These are phyloP conservation scores for Drosophila albomicans DNA, from an alignment of 1,140 invertebrate species.

Conservation along the genomic window DNA sequence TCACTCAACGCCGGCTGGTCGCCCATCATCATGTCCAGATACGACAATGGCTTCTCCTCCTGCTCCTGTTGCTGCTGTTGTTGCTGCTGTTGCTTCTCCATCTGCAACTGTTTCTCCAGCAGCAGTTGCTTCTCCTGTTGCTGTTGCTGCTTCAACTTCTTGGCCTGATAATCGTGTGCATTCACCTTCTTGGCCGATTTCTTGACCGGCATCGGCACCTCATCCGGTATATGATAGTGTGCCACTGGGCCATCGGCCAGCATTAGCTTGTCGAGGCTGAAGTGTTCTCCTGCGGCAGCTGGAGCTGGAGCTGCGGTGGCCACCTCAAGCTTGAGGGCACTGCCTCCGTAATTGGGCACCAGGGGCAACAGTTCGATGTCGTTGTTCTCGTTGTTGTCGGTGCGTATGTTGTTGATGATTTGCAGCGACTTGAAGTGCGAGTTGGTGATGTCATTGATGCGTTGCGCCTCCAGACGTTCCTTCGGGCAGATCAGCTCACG, in stretches of 20 bases:
- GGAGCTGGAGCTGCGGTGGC: conserved; percentile 15
- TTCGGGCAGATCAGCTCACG: conserved; percentile 78
- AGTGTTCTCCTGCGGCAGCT: conserved; percentile 46
- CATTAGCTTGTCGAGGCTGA: conserved; percentile 72
- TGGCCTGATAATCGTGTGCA: conserved; percentile 35
- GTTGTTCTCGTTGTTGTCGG: conserved; percentile 84
- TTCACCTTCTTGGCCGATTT: conserved; percentile 76
- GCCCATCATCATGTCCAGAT: conserved; percentile 81
- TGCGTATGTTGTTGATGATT: conserved; percentile 80
- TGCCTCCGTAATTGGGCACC: conserved; percentile 53
- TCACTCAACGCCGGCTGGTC: conserved; percentile 73
- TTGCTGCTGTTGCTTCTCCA: conserved; percentile 42
- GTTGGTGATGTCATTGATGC: conserved; percentile 80
- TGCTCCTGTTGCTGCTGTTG: conserved; percentile 26
- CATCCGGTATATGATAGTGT: conserved; percentile 60
- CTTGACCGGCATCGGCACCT: conserved; percentile 78
- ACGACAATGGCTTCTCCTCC: conserved; percentile 16
- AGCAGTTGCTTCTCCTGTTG: conserved; percentile 28
- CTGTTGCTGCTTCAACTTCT: conserved; percentile 49
- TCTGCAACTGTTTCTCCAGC: conserved; percentile 14
- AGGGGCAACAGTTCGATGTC: conserved; percentile 75
- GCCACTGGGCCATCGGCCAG: conserved; percentile 60
- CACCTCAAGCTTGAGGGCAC: conserved; percentile 47
- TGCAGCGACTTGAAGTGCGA: conserved; percentile 84
- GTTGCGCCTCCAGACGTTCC: conserved; percentile 77